Evolutionary conservation across 2,113 vertebrate genomes (phyloP), one percentile per base, ranked within the genome.

Genomic region (Camelus dromedarius): DNA sequence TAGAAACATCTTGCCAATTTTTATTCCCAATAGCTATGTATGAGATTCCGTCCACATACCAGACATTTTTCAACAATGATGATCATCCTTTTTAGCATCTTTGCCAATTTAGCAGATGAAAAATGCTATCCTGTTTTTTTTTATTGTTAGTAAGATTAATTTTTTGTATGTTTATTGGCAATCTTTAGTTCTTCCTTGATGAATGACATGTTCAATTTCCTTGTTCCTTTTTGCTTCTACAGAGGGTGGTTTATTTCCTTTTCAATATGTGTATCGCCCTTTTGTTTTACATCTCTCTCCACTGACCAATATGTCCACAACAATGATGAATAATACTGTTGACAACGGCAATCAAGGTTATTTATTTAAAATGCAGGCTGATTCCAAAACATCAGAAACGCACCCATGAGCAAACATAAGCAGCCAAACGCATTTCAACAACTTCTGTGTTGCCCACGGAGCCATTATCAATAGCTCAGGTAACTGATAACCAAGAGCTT

Each of bases 1-100:
- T 32, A 83, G n/a, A 94, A 93, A 80, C 22, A 28, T 50, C 66
- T 90, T 92, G 32, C 79, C 20, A 54, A 88, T 73, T 80, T 93
- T 84, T 60, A 82, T 69, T 64, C 64, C 60, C 4, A 5, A 28
- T 8, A 82, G 54, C 12, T 85, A 66, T 13, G 28, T 2, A 64
- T 24, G 32, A 77, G 32, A 35, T 11, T 35, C 52, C 38, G 60
- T 52, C 24, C n/a, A 72, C 12, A 42, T 5, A 42, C 6, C 22
- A 60, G 52, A 64, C 5, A 30, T 77, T 95, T 84, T 90, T 52
- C 60, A 89, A 70, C 28, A 85, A 26, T 20, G 24, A 16, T 11
- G 18, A 60, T 15, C n/a, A n/a, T 69, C 30, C 28, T 62, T 76
- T 89, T 50, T 42, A 79, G 6, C 54, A 46, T 10, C 16, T 87